These are phyloP conservation scores for Okamejei kenojei DNA, from an alignment of 2,797 vertebrate genomes.

Conservation along the genomic window DNA sequence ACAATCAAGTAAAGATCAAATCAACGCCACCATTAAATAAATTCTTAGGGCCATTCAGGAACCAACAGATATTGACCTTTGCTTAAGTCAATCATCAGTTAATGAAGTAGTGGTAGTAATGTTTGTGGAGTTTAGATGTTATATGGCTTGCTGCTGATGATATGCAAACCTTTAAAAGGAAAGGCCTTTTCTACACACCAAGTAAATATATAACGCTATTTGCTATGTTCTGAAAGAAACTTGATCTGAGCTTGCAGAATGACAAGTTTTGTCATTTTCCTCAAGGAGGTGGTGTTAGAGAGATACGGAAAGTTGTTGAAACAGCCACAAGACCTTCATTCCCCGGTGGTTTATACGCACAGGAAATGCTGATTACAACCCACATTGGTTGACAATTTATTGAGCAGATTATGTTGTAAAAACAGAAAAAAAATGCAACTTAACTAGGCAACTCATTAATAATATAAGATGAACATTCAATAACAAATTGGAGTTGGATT, in stretches of 20 bases:
- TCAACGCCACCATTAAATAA: background rate
- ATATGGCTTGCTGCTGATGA: background rate
- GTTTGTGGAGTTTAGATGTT: background rate
- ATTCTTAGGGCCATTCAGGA: background rate
- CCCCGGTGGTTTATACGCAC: background rate
- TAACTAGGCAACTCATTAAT: background rate
- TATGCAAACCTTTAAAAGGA: background rate
- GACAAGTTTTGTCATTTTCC: background rate
- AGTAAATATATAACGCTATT: background rate
- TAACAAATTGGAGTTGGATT: background rate
- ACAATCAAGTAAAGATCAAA: background rate
- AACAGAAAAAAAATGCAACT: background rate
- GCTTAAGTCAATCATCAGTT: background rate
- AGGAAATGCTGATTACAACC: background rate
- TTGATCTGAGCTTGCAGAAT: background rate
- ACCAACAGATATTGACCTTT: background rate
- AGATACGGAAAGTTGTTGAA: background rate
- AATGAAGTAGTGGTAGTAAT: background rate
- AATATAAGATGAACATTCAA: background rate
- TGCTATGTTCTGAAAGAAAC: background rate
- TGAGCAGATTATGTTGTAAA: too few species aligned
- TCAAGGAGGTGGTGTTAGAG: background rate
- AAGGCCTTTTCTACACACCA: background rate
- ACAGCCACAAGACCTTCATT: background rate
- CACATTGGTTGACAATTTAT: background rate